Evolutionary conservation across 2,888 invertebrate genomes (phyloP), one percentile per base, ranked within the genome.

Genomic region (Caenorhabditis panamensis): DNA sequence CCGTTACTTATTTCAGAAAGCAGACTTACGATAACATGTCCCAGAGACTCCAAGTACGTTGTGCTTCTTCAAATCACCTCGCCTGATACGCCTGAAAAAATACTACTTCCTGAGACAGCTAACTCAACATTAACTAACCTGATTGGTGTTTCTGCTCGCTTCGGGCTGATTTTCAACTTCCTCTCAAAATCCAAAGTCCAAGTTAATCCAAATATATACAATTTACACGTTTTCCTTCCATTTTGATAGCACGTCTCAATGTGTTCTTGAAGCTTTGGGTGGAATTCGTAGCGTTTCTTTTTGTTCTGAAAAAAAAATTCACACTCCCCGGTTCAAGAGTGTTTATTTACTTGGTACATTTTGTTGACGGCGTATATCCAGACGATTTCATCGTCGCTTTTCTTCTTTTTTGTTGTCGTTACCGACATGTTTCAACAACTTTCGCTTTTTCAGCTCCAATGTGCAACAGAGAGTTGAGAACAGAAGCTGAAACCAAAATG

Each of bases 231-330:
- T 26, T 66, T 44, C 9, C 59, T 51, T 4, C 37, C 58, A 3
- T 53, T 51, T 2, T 5, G 9, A 6, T 41, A 66, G 1, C 59
- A 26, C 3, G 8, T n/a, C 20, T 75, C 75, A 28, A 75, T 66
- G 44, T 66, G 54, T 0, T 53, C 44, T 54, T 75, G 75, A 16
- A 66, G 16, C 2, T 59, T 28, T 3, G 44, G 44, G 16, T 75
- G 75, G 24, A 66, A 75, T 36, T 75, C 75, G 47, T 61, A 75
- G 13, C 6, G 11, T 51, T 49, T 64, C 20, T 37, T 58, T 18
- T 20, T 28, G n/a, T 58, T 31, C n/a, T n/a, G n/a, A n/a, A n/a
- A n/a, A 31, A 31, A 31, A 31, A 31, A 31, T 31, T 31, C n/a
- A n/a, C n/a, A n/a, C n/a, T n/a, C n/a, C n/a, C n/a, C n/a, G n/a